A percentile compares a stretch with the other conserved stretches of the same genome.
These are phyloP conservation scores for Ptilodon capucinus DNA, from an alignment of 2,888 invertebrate species.

Conservation along the genomic window DNA sequence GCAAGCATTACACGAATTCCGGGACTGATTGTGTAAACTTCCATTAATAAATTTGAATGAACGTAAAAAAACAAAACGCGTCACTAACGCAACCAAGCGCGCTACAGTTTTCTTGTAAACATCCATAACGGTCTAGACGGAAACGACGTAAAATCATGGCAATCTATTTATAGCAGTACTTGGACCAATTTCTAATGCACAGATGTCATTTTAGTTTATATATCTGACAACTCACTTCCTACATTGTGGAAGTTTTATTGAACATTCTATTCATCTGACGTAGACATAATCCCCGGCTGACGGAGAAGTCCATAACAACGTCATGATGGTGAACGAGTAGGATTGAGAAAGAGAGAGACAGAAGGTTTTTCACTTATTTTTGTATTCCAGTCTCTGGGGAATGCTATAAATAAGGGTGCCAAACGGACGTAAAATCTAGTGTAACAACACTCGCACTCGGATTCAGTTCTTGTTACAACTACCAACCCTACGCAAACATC, in stretches of 20 bases:
- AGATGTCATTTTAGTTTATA: constrained; percentile 41
- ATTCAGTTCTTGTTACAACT: constrained; percentile 79
- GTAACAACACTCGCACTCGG: constrained; percentile 81
- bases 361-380: constrained; percentile 76
- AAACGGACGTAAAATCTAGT: constrained; percentile 69
- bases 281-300: constrained; percentile 37
- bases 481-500: constrained; percentile 59
- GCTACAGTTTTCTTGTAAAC: not conserved
- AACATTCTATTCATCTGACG: constrained; percentile 51
- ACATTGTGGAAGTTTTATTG: constrained; percentile 38
- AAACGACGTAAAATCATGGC: not conserved
- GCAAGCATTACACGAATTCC: not conserved
- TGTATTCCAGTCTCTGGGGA: constrained; percentile 67
- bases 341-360: constrained; percentile 57
- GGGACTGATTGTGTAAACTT: not conserved
- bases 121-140: not conserved
- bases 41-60: constrained; percentile 8
- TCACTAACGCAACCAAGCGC: constrained; percentile 4
- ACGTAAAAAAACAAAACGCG: constrained; percentile 11
- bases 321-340: constrained; percentile 38
- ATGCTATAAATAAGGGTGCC: constrained; percentile 80
- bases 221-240: constrained; percentile 50
- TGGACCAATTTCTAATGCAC: constrained; percentile 12
- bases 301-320: constrained; percentile 40
- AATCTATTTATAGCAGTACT: not conserved